These are phyloP conservation scores for Pluvialis apricaria DNA, from an alignment of 2,113 vertebrate genomes.

Conservation along the genomic window DNA sequence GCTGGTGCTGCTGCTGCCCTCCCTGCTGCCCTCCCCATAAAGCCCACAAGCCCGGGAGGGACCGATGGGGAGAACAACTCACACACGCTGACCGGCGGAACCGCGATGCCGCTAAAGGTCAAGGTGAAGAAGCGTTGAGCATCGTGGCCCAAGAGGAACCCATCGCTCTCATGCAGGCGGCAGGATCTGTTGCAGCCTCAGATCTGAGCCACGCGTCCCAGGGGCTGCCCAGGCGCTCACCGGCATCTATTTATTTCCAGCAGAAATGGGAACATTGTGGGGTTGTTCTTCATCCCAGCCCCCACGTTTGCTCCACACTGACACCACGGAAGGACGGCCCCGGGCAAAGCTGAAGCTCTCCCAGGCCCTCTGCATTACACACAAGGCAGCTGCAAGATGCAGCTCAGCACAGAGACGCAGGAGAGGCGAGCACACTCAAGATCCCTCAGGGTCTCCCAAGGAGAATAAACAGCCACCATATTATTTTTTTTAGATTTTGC, in stretches of 20 bases:
- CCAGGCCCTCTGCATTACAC: not conserved
- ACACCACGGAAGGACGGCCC: not conserved
- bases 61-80: not conserved
- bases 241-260: not conserved
- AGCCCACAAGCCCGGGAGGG: not conserved
- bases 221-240: not conserved
- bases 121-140: not conserved
- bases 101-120: not conserved
- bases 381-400: not conserved
- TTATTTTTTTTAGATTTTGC: not conserved
- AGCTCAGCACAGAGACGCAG: not conserved
- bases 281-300: not conserved
- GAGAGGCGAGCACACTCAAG: not conserved
- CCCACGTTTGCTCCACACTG: not conserved
- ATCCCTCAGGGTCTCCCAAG: not conserved
- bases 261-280: not conserved
- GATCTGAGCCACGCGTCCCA: not conserved
- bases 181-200: not conserved
- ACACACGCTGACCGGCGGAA: accelerated
- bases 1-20: not conserved
- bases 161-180: accelerated
- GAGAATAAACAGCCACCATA: not conserved
- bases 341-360: not conserved
- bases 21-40: not conserved
- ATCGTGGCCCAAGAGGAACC: not conserved